A percentile compares a stretch with the other conserved stretches of the same genome.
These are phyloP conservation scores for Theropithecus gelada DNA, from an alignment of 2,113 vertebrate genomes.

Conservation along the genomic window DNA sequence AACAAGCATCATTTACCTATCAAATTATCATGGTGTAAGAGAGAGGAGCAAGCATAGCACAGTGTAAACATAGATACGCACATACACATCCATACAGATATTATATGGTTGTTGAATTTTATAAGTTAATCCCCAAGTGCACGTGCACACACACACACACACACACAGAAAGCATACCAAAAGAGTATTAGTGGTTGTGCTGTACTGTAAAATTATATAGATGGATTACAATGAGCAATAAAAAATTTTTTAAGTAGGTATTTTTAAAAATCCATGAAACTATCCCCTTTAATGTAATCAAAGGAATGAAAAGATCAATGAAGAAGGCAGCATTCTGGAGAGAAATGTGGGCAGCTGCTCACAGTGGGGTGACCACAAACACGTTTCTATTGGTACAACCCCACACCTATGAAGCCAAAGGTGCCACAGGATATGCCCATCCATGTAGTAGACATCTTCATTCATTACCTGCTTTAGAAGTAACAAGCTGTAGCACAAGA, in stretches of 20 bases:
- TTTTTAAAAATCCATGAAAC: no score
- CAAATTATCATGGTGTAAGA: background rate
- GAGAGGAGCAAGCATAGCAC: background rate
- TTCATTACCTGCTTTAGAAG: conserved; percentile 86
- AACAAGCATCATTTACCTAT: background rate
- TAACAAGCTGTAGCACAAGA: conserved; percentile 86
- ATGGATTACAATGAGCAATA: background rate
- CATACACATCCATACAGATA: background rate
- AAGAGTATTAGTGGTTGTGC: background rate
- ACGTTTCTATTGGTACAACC: background rate
- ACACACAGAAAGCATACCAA: background rate
- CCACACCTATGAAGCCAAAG: background rate
- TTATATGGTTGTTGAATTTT: background rate
- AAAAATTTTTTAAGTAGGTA: no score
- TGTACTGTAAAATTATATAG: background rate
- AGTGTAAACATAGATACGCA: background rate
- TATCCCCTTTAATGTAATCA: background rate
- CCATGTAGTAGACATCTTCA: background rate
- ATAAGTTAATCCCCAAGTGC: background rate
- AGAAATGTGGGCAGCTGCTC: background rate
- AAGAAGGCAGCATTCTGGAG: background rate
- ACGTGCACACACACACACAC: background rate
- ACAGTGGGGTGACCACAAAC: background rate
- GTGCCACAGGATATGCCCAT: fast-evolving
- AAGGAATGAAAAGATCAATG: background rate